Evolutionary conservation across 2,113 vertebrate species (phyloP).

Genomic region (Anhinga rufa): DNA sequence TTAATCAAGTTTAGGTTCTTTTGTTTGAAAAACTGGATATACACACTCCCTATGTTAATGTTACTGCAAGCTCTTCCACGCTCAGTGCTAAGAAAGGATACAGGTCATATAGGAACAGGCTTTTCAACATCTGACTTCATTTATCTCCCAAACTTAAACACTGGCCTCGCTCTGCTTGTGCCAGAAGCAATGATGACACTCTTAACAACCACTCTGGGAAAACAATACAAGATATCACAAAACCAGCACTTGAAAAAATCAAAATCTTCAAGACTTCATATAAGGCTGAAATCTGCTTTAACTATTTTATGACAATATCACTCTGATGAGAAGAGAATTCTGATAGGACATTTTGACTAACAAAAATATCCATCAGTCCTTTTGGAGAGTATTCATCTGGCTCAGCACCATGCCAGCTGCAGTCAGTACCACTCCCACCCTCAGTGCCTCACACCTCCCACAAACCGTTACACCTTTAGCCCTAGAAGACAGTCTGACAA

Average conservation of each 20-base stretch:
- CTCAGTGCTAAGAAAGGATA: background rate
- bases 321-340: background rate
- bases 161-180: background rate
- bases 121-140: background rate
- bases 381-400: background rate
- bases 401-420: rapidly evolving
- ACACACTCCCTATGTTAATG: background rate
- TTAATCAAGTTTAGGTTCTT: background rate
- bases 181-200: background rate
- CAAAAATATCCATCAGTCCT: background rate
- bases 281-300: background rate
- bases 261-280: background rate
- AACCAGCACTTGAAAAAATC: background rate
- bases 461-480: background rate
- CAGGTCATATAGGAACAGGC: background rate
- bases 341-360: background rate
- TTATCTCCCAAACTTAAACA: background rate
- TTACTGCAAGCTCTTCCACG: background rate
- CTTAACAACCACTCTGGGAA: background rate
- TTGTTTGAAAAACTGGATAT: background rate
- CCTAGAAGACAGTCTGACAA: background rate
- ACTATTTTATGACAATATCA: background rate
- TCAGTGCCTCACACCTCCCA: background rate
- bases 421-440: background rate
- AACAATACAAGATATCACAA: background rate